These are phyloP conservation scores for Botrylloides violaceus DNA, from an alignment of 23 tunicate genomes.

Conservation along the genomic window DNA sequence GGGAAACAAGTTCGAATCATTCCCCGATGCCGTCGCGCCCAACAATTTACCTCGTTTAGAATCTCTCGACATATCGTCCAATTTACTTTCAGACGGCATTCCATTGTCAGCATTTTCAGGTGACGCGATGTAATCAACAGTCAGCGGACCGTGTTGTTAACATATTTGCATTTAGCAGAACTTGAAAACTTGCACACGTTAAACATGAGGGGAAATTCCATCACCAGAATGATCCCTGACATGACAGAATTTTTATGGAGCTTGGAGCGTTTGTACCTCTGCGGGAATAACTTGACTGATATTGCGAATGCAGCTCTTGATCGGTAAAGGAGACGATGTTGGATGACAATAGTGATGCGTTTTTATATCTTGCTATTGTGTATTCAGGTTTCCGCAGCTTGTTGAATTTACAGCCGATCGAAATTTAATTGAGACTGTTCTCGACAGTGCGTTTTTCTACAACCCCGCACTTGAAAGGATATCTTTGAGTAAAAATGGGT, in stretches of 20 bases:
- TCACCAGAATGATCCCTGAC: conserved; percentile 8
- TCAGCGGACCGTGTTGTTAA: too few relatives aligned
- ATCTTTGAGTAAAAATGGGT: conserved; percentile 27
- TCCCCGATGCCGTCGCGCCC: conserved; percentile 23
- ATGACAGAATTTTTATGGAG: not conserved
- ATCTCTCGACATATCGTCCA: conserved; percentile 42
- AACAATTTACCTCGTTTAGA: conserved; percentile 13
- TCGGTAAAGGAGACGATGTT: conserved; percentile 29
- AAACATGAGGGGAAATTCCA: conserved; percentile 29
- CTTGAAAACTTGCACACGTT: conserved; percentile 35
- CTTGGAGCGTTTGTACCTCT: conserved; percentile 34
- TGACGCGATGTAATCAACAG: too few relatives aligned
- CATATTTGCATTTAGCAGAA: not conserved
- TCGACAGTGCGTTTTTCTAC: conserved; percentile 13
- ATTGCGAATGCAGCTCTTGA: conserved; percentile 6
- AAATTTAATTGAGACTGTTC: conserved; percentile 24
- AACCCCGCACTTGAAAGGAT: conserved; percentile 30
- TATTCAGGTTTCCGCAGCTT: conserved; percentile 31
- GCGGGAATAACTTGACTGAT: conserved; percentile 26
- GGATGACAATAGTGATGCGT: too few relatives aligned
- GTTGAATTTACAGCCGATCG: conserved; percentile 45
- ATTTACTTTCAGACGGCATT: conserved; percentile 11
- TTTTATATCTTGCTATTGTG: not conserved
- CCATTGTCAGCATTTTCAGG: conserved; percentile 9
- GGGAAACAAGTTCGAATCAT: conserved; percentile 21